A percentile compares a stretch with the other conserved stretches of the same genome.
These are phyloP conservation scores for Syrrhaptes paradoxus DNA, from an alignment of 2,113 vertebrate genomes.

Conservation along the genomic window DNA sequence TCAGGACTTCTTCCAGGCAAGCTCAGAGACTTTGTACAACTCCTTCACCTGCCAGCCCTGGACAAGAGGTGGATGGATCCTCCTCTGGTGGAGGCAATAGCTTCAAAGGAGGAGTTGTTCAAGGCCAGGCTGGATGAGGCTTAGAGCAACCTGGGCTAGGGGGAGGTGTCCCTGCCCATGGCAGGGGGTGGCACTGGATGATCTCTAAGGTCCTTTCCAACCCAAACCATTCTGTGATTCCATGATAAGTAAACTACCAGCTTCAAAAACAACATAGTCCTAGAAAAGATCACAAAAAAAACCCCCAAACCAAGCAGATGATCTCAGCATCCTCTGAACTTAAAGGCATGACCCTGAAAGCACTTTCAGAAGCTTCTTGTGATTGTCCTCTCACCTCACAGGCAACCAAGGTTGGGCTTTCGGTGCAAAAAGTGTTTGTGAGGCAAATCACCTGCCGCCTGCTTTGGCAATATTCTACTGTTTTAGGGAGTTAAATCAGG, in stretches of 20 bases:
- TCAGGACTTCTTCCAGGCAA: not conserved
- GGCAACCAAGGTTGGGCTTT: not conserved
- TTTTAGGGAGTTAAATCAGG: not conserved
- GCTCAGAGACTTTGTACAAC: not conserved
- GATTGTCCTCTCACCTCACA: not conserved
- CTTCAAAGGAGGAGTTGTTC: not conserved
- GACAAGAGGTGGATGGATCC: not conserved
- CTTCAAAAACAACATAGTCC: not conserved
- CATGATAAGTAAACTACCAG: not conserved
- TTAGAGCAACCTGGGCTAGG: no score
- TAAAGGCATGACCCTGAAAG: not conserved
- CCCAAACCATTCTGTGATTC: no score
- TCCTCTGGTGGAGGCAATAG: not conserved
- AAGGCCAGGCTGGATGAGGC: no score
- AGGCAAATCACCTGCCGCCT: not conserved
- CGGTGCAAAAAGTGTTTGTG: not conserved
- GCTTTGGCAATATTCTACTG: not conserved
- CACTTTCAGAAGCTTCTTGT: rapidly evolving
- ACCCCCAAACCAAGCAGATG: not conserved
- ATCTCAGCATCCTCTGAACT: not conserved
- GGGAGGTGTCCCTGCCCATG: no score
- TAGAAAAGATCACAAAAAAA: not conserved
- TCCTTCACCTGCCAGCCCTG: not conserved
- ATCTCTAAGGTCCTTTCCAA: no score
- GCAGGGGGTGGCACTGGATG: no score